Percentiles rank a stretch among this genome's conserved stretches.
phyloP scores from a whole-genome alignment of 1,140 invertebrate species.

The Drosophila teissieri region DNA sequence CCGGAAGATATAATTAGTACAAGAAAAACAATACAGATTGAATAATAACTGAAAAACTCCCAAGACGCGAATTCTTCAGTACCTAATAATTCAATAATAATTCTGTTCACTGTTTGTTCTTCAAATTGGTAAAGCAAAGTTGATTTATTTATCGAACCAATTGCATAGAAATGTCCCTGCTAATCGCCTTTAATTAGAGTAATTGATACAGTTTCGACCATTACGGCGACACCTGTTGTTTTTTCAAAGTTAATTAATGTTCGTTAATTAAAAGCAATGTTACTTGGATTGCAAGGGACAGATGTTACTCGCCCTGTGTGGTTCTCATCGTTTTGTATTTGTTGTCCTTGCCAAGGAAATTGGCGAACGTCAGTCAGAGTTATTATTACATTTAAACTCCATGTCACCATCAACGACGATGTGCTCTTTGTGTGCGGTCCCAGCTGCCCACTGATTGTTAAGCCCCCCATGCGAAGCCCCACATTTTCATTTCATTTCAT shows the following conservation, averaged over 20 bases:
- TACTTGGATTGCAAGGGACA: conserved; percentile 4
- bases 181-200: neutral
- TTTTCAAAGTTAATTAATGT: neutral
- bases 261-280: neutral
- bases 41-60: neutral
- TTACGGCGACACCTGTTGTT: neutral
- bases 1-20: neutral
- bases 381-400: conserved; percentile 1
- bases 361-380: conserved; percentile 17
- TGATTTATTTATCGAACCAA: neutral
- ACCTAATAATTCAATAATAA: too few relatives aligned
- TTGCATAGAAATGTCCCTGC: neutral
- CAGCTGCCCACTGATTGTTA: conserved; percentile 14
- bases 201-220: neutral
- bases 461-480: neutral
- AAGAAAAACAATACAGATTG: neutral
- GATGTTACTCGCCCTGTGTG: neutral
- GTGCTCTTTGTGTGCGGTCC: conserved; percentile 1
- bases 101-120: too few relatives aligned
- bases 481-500: neutral
- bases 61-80: neutral
- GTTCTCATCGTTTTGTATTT: conserved; percentile 10
- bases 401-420: conserved; percentile 6
- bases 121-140: too few relatives aligned
- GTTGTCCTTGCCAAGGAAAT: conserved; percentile 28